Conservation (phyloP, 2,113 vertebrate species). For the Gambusia affinis region DNA sequence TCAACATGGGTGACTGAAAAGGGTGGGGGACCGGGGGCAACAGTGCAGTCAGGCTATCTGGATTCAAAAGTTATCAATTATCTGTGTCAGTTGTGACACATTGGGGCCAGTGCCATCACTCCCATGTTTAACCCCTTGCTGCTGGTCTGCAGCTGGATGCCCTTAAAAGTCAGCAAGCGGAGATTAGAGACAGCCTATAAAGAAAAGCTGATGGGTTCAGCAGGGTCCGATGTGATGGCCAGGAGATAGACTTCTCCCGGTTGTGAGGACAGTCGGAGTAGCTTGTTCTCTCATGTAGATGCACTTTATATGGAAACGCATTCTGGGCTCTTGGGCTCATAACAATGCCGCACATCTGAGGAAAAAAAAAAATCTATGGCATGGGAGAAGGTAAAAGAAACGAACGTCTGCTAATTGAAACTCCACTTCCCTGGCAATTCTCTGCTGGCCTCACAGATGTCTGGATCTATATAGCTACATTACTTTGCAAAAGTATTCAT, state of each 20-base stretch:
- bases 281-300: not conserved
- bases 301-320: not conserved
- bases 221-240: constrained; percentile 45
- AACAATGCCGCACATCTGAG: constrained; percentile 15
- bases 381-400: constrained; percentile 3
- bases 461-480: constrained; percentile 9
- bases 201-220: constrained; percentile 29
- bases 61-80: constrained; percentile 58
- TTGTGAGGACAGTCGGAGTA: constrained; percentile 34
- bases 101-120: constrained; percentile 53
- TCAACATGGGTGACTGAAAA: constrained; percentile 23
- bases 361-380: constrained; percentile 2
- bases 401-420: constrained; percentile 27
- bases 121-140: constrained; percentile 35
- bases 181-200: constrained; percentile 56
- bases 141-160: constrained; percentile 34
- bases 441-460: constrained; percentile 22
- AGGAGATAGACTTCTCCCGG: constrained; percentile 43
- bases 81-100: constrained; percentile 58
- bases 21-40: constrained; percentile 22
- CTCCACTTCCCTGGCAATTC: constrained; percentile 13
- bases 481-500: too few species aligned
- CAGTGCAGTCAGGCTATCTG: constrained; percentile 26
- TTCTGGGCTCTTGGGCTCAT: not conserved
- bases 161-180: constrained; percentile 41